A percentile compares a stretch with the other conserved stretches of the same genome.
Conservation (phyloP, 2,888 invertebrate species). For the Pheosia gnoma region DNA sequence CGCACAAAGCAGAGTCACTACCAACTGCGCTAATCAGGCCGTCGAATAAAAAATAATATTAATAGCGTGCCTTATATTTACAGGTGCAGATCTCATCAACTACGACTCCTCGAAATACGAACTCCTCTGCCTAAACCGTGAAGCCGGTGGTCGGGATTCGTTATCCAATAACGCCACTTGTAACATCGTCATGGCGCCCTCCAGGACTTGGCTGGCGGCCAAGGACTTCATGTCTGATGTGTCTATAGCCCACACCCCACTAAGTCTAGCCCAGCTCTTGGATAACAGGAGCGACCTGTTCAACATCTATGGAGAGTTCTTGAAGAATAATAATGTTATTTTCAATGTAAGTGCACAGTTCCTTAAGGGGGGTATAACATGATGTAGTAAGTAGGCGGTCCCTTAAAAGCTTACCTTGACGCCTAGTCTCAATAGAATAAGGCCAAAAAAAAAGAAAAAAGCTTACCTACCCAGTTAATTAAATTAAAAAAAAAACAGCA, state of each 20-base stretch:
- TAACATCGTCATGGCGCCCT: slow-evolving; percentile 86
- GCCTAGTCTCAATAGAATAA: no score
- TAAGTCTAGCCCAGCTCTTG: slow-evolving; percentile 83
- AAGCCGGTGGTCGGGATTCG: slow-evolving; percentile 78
- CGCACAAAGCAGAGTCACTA: no score
- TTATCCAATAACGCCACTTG: slow-evolving; percentile 83
- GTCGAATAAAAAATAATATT: no score
- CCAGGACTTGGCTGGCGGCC: slow-evolving; percentile 79
- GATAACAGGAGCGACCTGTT: slow-evolving; percentile 84
- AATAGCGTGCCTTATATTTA: background rate
- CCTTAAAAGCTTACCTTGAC: no score
- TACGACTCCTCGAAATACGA: slow-evolving; percentile 83
- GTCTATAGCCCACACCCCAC: slow-evolving; percentile 86
- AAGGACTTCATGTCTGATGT: slow-evolving; percentile 80
- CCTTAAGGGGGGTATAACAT: no score
- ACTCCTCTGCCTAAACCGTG: slow-evolving; percentile 85
- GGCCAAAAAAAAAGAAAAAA: no score
- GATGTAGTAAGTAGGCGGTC: no score
- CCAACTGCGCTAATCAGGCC: no score
- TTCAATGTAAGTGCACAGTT: slow-evolving; percentile 67
- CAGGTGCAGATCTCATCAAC: slow-evolving; percentile 84
- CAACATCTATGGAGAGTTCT: slow-evolving; percentile 86
- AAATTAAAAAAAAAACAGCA: no score
- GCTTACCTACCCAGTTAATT: no score
- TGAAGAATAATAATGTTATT: slow-evolving; percentile 78